These are phyloP conservation scores for Acanthurus lineatus DNA, from an alignment of 2,797 vertebrate genomes.

Conservation along the genomic window DNA sequence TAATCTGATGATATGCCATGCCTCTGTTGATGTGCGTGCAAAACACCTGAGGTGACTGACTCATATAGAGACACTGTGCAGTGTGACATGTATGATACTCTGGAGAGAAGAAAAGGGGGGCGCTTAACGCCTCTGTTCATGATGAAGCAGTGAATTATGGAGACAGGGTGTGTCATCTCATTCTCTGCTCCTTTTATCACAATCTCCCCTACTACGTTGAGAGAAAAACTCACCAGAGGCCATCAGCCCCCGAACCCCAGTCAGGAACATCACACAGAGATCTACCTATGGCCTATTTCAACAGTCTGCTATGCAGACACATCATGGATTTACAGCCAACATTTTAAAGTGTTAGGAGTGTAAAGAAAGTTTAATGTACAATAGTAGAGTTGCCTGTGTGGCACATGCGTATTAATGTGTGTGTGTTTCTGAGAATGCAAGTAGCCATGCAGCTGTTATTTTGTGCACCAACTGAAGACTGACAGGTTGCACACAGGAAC, in stretches of 20 bases:
- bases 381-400: slow-evolving; percentile 4
- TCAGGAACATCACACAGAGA: slow-evolving; percentile 64
- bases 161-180: slow-evolving; percentile 86
- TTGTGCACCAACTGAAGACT: slow-evolving; percentile 35
- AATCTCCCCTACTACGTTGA: slow-evolving; percentile 76
- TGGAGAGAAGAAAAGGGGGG: slow-evolving; percentile 55
- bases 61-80: slow-evolving; percentile 68
- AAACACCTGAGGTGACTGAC: slow-evolving; percentile 82
- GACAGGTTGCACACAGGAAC: slow-evolving; percentile 21
- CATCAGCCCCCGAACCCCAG: slow-evolving; percentile 67
- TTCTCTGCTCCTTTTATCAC: slow-evolving; percentile 84
- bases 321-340: slow-evolving; percentile 53
- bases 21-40: slow-evolving; percentile 67
- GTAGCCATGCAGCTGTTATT: slow-evolving; percentile 52
- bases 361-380: slow-evolving; percentile 40
- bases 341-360: slow-evolving; percentile 40
- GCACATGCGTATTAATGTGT: not conserved
- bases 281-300: slow-evolving; percentile 78
- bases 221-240: slow-evolving; percentile 79
- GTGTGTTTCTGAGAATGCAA: slow-evolving; percentile 24
- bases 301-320: slow-evolving; percentile 49
- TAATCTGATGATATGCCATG: slow-evolving; percentile 65
- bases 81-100: slow-evolving; percentile 79
- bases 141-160: slow-evolving; percentile 82
- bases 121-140: slow-evolving; percentile 81